Evolutionary conservation across 2,113 vertebrate species (phyloP).

Genomic region (Notothenia coriiceps): DNA sequence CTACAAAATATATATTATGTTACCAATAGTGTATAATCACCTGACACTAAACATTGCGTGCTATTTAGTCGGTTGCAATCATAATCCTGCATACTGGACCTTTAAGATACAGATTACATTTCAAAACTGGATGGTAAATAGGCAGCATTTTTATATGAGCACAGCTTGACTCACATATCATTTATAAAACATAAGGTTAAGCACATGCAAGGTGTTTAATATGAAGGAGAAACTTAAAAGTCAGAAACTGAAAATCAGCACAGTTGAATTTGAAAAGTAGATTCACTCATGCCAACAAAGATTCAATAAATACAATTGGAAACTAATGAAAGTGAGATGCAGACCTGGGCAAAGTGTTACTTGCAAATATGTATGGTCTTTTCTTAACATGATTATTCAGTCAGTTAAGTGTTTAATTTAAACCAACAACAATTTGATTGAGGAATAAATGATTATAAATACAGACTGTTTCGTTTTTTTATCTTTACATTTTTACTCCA

Average conservation of each 20-base stretch:
- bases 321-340: neutral
- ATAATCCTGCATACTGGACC: neutral
- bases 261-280: conserved; percentile 23
- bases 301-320: neutral
- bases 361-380: conserved; percentile 42
- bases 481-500: neutral
- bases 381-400: neutral
- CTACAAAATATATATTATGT: too few species aligned
- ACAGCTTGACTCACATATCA: neutral
- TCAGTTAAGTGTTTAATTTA: neutral
- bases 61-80: neutral
- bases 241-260: conserved; percentile 35
- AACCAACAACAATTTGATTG: neutral
- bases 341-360: conserved; percentile 52
- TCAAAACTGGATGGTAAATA: neutral
- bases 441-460: neutral
- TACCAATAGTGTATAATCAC: too few species aligned
- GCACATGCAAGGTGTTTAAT: conserved; percentile 43
- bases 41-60: too few species aligned
- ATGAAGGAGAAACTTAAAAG: conserved; percentile 17
- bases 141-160: conserved; percentile 7
- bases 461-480: neutral
- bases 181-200: neutral
- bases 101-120: neutral
- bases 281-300: conserved; percentile 4